Evolutionary conservation across 2,113 vertebrate genomes (phyloP).

Genomic region (Alexandromys fortis): DNA sequence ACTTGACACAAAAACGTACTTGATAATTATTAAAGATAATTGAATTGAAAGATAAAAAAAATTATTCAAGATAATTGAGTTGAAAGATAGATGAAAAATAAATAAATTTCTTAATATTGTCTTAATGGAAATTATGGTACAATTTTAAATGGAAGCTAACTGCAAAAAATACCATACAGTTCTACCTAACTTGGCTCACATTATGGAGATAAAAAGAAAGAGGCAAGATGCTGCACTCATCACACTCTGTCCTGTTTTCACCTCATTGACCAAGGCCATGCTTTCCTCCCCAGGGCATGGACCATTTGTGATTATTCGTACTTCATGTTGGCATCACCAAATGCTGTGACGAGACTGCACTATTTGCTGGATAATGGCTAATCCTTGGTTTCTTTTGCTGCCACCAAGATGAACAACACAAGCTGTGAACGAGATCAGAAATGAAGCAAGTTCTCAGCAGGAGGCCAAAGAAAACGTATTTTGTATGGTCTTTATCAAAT

Average conservation of each 20-base stretch:
- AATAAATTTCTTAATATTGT: not conserved
- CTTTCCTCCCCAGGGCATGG: not conserved
- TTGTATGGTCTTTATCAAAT: not conserved
- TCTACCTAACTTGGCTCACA: not conserved
- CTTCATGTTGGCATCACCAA: slow-evolving; percentile 19
- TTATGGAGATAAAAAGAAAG: not conserved
- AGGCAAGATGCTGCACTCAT: not conserved
- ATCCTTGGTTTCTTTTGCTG: slow-evolving; percentile 38
- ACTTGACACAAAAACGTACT: not conserved
- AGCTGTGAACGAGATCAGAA: not conserved
- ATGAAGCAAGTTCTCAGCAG: slow-evolving; percentile 40
- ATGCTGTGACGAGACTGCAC: not conserved
- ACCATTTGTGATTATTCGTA: slow-evolving; percentile 17
- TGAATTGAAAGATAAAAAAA: too few species aligned
- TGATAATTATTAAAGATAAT: too few species aligned
- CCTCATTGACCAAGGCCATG: slow-evolving; percentile 49
- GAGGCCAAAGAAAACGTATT: not conserved
- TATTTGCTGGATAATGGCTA: slow-evolving; percentile 47
- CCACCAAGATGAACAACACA: slow-evolving; percentile 23
- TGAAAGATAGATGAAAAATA: not conserved
- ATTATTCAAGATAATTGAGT: not conserved
- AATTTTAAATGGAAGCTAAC: slow-evolving; percentile 5
- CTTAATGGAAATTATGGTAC: not conserved
- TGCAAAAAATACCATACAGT: not conserved
- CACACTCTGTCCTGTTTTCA: slow-evolving; percentile 22